Evolutionary conservation across 2,113 vertebrate species (phyloP).

Genomic region (Melanerpes aurifrons): DNA sequence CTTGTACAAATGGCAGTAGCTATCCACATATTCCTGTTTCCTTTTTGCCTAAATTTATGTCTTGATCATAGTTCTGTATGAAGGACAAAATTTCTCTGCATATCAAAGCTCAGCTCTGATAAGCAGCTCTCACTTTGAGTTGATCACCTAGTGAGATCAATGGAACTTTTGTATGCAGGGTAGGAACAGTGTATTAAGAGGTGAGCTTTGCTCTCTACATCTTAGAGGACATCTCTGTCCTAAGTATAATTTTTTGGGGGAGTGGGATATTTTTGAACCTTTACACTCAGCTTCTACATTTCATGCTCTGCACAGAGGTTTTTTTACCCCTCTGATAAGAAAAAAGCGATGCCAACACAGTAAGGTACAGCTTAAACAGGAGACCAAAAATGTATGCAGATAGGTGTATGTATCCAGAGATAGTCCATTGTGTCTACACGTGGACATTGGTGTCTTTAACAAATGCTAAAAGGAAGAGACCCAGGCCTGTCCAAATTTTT

Average conservation of each 20-base stretch:
- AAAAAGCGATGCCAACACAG: background rate
- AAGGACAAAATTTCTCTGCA: constrained; percentile 21
- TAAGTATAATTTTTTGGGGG: background rate
- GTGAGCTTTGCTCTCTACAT: background rate
- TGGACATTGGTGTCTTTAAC: background rate
- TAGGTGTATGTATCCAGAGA: background rate
- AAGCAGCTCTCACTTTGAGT: constrained; percentile 22
- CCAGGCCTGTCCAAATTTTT: background rate
- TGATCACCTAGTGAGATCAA: constrained; percentile 36
- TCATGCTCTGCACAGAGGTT: background rate
- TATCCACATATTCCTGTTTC: background rate
- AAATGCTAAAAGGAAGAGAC: background rate
- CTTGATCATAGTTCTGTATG: constrained; percentile 6
- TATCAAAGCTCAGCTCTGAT: background rate
- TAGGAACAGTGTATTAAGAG: background rate
- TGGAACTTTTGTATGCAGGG: background rate
- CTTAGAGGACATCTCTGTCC: background rate
- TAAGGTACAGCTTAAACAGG: background rate
- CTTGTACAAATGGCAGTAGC: background rate
- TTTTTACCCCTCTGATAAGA: background rate
- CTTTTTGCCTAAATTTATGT: constrained; percentile 1
- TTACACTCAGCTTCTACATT: background rate
- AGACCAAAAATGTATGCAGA: background rate
- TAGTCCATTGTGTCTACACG: background rate
- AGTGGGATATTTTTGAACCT: background rate